These are phyloP conservation scores for Ephydatia muelleri DNA, from an alignment of 37 sponge, comb jelly and placozoan species.

Conservation along the genomic window DNA sequence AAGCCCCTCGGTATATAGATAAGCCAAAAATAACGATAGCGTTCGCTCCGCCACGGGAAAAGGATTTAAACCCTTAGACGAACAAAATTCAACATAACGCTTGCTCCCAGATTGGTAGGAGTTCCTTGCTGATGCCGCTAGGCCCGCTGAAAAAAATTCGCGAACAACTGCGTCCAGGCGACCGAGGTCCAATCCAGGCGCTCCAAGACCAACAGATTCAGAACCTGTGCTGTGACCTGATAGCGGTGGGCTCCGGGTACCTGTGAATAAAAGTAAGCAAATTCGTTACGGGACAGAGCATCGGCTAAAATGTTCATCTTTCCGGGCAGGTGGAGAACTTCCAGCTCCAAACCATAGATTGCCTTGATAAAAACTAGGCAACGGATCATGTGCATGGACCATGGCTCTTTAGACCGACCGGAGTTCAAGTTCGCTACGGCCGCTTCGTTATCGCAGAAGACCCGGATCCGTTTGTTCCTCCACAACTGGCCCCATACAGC, in stretches of 20 bases:
- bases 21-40: constrained; percentile 24
- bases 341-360: background rate
- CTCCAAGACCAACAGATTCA: constrained; percentile 6
- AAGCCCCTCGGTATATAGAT: constrained; percentile 3
- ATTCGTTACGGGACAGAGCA: constrained; percentile 40
- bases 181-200: too few relatives aligned
- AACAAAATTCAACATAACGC: constrained; percentile 37
- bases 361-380: constrained; percentile 40
- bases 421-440: constrained; percentile 13
- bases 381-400: constrained; percentile 32
- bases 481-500: constrained; percentile 15
- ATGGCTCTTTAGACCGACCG: constrained; percentile 7
- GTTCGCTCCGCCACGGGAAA: constrained; percentile 29
- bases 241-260: background rate
- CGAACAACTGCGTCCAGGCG: too few relatives aligned
- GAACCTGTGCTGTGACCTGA: constrained; percentile 3
- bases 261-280: background rate
- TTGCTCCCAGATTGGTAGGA: constrained; percentile 18
- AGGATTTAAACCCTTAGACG: background rate
- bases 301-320: constrained; percentile 49
- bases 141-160: background rate
- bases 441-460: constrained; percentile 36
- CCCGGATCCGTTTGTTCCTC: background rate
- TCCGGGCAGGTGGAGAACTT: constrained; percentile 22
- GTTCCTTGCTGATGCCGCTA: constrained; percentile 30